Evolutionary conservation across 1,140 invertebrate species (phyloP).

Genomic region (Bombus breviceps): DNA sequence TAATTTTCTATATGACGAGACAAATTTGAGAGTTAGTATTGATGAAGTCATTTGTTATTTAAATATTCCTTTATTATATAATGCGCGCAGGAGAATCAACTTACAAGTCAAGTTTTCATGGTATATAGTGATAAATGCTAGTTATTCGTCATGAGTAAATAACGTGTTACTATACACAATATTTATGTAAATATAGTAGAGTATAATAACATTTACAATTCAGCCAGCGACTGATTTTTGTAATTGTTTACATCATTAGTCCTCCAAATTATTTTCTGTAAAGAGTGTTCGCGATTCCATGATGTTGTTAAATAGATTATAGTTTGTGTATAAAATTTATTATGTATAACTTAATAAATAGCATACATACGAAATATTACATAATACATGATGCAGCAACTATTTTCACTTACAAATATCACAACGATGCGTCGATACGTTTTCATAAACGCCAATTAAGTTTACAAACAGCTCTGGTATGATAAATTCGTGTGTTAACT

Average conservation of each 20-base stretch:
- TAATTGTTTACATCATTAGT: slow-evolving; percentile 68
- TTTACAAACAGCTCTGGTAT: not conserved
- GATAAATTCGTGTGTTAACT: not conserved
- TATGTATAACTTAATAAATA: slow-evolving; percentile 75
- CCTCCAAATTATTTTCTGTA: slow-evolving; percentile 61
- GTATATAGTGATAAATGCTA: slow-evolving; percentile 54
- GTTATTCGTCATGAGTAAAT: slow-evolving; percentile 54
- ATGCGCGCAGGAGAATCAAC: slow-evolving; percentile 25
- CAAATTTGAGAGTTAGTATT: slow-evolving; percentile 19
- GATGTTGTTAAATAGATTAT: slow-evolving; percentile 74
- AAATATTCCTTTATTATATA: slow-evolving; percentile 22
- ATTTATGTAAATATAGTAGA: slow-evolving; percentile 77
- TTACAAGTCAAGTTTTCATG: slow-evolving; percentile 46
- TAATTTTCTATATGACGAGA: slow-evolving; percentile 27
- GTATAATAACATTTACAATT: slow-evolving; percentile 70
- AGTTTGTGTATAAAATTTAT: slow-evolving; percentile 77
- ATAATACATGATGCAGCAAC: slow-evolving; percentile 32
- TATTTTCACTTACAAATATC: slow-evolving; percentile 11
- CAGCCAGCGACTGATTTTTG: slow-evolving; percentile 72
- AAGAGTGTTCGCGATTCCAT: slow-evolving; percentile 63
- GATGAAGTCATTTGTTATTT: slow-evolving; percentile 42
- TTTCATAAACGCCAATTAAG: slow-evolving; percentile 13
- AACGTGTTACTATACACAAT: slow-evolving; percentile 68
- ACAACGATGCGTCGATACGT: not conserved
- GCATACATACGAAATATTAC: slow-evolving; percentile 63